Conservation (phyloP, 37 sponge, comb jelly and placozoan species). For the Axinella damicornis region DNA sequence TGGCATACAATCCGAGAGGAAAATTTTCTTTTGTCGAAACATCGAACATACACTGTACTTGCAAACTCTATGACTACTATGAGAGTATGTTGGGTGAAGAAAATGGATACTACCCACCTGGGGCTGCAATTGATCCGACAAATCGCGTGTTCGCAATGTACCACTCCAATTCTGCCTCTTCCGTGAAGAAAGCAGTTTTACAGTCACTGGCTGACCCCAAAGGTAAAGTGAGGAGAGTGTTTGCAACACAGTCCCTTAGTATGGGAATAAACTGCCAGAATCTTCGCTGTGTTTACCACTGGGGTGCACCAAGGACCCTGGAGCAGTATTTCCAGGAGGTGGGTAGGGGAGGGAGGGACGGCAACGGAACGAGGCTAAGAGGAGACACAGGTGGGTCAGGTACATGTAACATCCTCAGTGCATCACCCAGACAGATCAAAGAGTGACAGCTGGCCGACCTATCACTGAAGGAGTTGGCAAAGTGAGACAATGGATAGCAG, state of each 20-base stretch:
- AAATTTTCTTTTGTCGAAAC: not conserved
- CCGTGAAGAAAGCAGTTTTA: not conserved
- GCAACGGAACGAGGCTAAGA: too few relatives aligned
- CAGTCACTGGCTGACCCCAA: not conserved
- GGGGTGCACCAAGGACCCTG: not conserved
- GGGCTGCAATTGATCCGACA: not conserved
- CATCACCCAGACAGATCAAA: too few relatives aligned
- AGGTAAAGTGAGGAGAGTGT: not conserved
- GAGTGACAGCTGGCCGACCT: too few relatives aligned
- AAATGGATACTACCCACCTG: not conserved
- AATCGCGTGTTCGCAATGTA: not conserved
- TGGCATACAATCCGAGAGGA: not conserved
- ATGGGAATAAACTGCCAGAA: conserved; percentile 5
- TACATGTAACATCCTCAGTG: too few relatives aligned
- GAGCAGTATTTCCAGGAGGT: conserved; percentile 10
- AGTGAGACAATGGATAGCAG: too few relatives aligned
- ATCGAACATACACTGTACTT: not conserved
- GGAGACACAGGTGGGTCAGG: too few relatives aligned
- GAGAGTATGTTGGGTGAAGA: not conserved
- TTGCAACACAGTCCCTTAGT: conserved; percentile 10
- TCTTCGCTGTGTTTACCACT: conserved; percentile 16
- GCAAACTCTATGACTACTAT: not conserved
- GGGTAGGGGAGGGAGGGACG: conserved; percentile 20
- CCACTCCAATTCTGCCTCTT: not conserved
- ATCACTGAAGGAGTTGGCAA: too few relatives aligned